phyloP scores from a whole-genome alignment of 2,888 invertebrate species.

The Eumacrocentrus americanus region DNA sequence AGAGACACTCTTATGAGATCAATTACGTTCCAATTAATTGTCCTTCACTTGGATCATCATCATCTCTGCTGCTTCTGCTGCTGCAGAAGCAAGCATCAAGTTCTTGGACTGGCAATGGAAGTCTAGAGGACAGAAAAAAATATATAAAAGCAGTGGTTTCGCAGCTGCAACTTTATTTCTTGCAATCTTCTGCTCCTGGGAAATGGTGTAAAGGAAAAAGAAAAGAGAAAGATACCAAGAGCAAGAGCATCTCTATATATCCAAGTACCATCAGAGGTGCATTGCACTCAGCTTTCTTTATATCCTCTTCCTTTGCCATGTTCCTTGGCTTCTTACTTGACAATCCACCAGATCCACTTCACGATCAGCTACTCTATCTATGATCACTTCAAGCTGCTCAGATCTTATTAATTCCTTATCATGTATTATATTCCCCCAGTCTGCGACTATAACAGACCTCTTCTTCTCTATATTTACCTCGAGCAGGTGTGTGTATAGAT shows the following conservation, averaged over 20 bases:
- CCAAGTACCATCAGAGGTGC: too few species aligned
- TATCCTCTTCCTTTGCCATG: conserved; percentile 21
- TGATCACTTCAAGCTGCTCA: too few species aligned
- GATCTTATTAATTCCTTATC: background rate
- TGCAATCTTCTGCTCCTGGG: conserved; percentile 8
- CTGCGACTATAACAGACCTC: too few species aligned
- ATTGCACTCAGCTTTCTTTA: conserved; percentile 51
- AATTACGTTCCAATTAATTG: too few species aligned
- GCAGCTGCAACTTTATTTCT: conserved; percentile 23
- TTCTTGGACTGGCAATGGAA: too few species aligned
- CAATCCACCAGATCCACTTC: background rate
- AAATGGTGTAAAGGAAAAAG: background rate
- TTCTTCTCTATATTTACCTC: background rate
- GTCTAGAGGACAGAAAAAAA: background rate
- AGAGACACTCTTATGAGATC: too few species aligned
- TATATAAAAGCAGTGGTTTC: conserved; percentile 9
- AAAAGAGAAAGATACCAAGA: conserved; percentile 30
- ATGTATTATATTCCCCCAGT: too few species aligned
- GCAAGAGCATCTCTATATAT: too few species aligned
- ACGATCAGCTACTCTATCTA: background rate
- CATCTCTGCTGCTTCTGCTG: too few species aligned
- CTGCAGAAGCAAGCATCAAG: too few species aligned
- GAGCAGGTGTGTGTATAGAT: background rate
- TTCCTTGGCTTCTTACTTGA: background rate
- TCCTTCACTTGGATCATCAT: too few species aligned